phyloP scores from a whole-genome alignment of 2,113 vertebrate species.

The Erinaceus europaeus region DNA sequence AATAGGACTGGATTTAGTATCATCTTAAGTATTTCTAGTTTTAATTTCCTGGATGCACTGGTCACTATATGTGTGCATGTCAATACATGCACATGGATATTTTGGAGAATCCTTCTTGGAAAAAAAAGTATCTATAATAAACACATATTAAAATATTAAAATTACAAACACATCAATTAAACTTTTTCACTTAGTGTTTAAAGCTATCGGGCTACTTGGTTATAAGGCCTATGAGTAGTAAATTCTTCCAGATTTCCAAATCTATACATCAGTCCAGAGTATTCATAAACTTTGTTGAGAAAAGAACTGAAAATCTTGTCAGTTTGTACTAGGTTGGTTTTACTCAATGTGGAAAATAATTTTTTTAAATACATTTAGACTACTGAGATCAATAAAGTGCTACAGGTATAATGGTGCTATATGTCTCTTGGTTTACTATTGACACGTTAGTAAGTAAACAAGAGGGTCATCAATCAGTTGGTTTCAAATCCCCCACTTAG shows the following conservation, averaged over 20 bases:
- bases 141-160: too few relatives aligned
- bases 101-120: neutral
- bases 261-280: neutral
- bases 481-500: slow-evolving; percentile 65
- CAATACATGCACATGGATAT: neutral
- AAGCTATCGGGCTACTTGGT: neutral
- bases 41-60: neutral
- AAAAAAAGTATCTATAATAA: neutral
- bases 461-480: slow-evolving; percentile 71
- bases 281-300: slow-evolving; percentile 21
- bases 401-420: slow-evolving; percentile 7
- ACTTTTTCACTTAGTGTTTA: neutral
- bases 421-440: slow-evolving; percentile 77
- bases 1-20: neutral
- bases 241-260: slow-evolving; percentile 18
- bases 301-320: slow-evolving; percentile 74
- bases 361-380: slow-evolving; percentile 72
- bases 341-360: slow-evolving; percentile 71
- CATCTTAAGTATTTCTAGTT: neutral
- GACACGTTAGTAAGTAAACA: slow-evolving; percentile 81
- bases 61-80: neutral
- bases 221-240: neutral
- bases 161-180: neutral
- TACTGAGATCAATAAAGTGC: slow-evolving; percentile 78
- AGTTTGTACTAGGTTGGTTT: slow-evolving; percentile 76